Base-by-base conservation (phyloP, 2,797 vertebrate genomes). In the Sebastiscus albofasciatus region DNA sequence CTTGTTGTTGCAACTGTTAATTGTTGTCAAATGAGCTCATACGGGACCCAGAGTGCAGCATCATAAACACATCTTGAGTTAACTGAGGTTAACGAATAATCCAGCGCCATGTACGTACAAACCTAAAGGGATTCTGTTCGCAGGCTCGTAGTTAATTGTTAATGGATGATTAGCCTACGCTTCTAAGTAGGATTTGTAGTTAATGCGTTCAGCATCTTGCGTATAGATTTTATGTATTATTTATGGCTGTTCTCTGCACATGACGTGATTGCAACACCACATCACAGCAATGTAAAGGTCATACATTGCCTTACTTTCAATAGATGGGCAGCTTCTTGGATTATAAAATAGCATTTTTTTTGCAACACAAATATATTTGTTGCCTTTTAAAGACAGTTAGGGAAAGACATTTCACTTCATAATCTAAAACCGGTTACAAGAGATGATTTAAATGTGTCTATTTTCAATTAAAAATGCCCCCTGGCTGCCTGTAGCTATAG, bases 31-130 rank as follows among this genome's bases (percentile, higher is more conserved):
- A 64, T 75, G 42, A 78, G 64, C 54, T 59, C n/a, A 67, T 27
- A 26, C 8, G 13, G 20, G 29, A 75, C n/a, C 22, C 27, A 58
- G 24, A 36, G 36, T 77, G 24, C 42, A 78, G 70, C 46, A 9
- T 52, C 67, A 64, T 71, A 68, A 83, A 70, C 78, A 84, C 75
- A 78, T 85, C 59, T 69, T 70, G 26, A 88, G 81, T 80, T 86
- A 84, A 89, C 68, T 8, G 36, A 83, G 67, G 84, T 88, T 89
- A 84, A 86, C 66, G 49, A 61, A 69, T 82, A 83, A 87, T 87
- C 83, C 46, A 67, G 52, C 20, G 36, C 6, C n/a, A 64, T 73
- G 72, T 73, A 55, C 67, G 36, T 68, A 72, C 49, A 90, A 65
- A 82, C 79, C 79, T 79, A 76, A 75, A 80, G 58, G 76, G 82